Percentiles rank a stretch among this genome's conserved stretches.
Conservation (phyloP, 2,797 vertebrate species). For the Aldrovandia affinis region DNA sequence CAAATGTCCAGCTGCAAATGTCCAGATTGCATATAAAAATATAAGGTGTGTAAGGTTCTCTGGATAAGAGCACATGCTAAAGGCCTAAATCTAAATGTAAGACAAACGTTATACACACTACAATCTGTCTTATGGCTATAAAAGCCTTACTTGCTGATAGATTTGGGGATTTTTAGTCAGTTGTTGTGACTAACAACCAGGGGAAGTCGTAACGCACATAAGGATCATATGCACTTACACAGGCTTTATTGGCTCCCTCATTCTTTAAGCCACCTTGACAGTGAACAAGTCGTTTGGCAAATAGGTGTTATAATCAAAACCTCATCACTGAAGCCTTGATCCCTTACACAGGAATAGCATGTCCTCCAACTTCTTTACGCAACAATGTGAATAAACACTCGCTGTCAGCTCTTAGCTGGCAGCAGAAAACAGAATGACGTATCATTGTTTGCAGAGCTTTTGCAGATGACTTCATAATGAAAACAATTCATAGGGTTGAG, state of each 20-base stretch:
- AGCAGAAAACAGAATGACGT: not conserved
- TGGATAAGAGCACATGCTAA: no score
- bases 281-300: not conserved
- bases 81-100: no score
- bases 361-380: not conserved
- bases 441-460: not conserved
- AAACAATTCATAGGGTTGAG: no score
- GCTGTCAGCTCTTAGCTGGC: not conserved
- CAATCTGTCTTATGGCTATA: no score
- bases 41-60: no score
- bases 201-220: not conserved
- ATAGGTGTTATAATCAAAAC: not conserved
- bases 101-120: no score
- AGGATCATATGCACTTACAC: not conserved
- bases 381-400: not conserved
- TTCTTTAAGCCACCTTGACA: not conserved
- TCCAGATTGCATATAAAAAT: no score
- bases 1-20: no score
- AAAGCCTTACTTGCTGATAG: not conserved
- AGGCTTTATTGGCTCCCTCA: not conserved
- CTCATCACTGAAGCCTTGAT: not conserved
- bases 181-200: not conserved
- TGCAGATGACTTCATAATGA: no score
- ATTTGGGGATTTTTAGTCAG: not conserved
- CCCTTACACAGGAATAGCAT: not conserved